Conservation (phyloP, 2,797 vertebrate genomes). For the Hydrolagus colliei region DNA sequence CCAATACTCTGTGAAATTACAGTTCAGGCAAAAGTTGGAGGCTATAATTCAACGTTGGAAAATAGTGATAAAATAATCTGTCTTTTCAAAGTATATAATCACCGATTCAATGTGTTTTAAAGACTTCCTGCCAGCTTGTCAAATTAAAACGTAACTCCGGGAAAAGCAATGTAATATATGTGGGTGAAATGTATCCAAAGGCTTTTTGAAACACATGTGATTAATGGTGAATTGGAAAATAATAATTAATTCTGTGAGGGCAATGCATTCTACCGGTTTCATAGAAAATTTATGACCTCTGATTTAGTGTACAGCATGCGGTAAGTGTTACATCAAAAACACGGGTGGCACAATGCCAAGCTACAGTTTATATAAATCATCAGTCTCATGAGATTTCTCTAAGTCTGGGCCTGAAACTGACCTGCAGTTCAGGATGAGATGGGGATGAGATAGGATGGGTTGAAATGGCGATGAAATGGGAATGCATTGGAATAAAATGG, state of each 20-base stretch:
- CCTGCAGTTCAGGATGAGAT: not conserved
- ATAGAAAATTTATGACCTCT: slow-evolving; percentile 25
- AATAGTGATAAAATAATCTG: not conserved
- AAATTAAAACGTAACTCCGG: not conserved
- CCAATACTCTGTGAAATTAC: not conserved
- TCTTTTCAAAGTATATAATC: not conserved
- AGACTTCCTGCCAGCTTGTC: not conserved
- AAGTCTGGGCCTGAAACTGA: not conserved
- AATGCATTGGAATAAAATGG: too few species aligned
- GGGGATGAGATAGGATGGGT: too few species aligned
- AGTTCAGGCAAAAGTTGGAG: not conserved
- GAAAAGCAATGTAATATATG: not conserved
- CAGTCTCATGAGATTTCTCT: not conserved
- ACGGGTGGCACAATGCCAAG: not conserved
- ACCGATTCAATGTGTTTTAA: slow-evolving; percentile 11
- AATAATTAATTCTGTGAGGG: slow-evolving; percentile 4
- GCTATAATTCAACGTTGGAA: not conserved
- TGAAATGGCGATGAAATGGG: too few species aligned
- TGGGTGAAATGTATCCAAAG: not conserved
- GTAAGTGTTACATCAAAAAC: not conserved
- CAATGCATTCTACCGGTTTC: not conserved
- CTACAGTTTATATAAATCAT: slow-evolving; percentile 1
- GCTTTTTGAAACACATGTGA: not conserved
- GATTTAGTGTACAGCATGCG: not conserved
- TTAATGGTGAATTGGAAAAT: slow-evolving; percentile 24